These are phyloP conservation scores for Gallinago undulata DNA, from an alignment of 2,113 vertebrate genomes.

Conservation along the genomic window DNA sequence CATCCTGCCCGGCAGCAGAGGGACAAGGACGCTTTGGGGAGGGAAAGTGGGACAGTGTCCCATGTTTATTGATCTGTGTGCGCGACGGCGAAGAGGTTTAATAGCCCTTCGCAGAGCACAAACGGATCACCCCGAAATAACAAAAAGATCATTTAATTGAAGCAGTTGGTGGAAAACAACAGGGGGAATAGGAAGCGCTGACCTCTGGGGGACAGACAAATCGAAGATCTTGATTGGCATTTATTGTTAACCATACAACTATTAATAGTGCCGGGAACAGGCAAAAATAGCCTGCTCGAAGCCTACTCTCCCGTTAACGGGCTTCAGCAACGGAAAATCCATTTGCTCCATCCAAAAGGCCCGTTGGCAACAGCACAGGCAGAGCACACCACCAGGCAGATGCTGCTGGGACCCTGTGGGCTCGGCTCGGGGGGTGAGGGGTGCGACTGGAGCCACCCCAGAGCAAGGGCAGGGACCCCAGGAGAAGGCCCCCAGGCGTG, in stretches of 20 bases:
- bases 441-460: background rate
- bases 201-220: slow-evolving; percentile 39
- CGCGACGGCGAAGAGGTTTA: background rate
- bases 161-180: background rate
- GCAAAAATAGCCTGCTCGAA: slow-evolving; percentile 53
- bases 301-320: background rate
- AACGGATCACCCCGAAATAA: background rate
- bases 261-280: slow-evolving; percentile 34
- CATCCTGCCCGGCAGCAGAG: background rate
- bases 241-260: background rate
- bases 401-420: background rate
- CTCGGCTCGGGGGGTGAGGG: background rate
- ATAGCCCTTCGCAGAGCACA: background rate
- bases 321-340: background rate
- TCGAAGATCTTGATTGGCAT: background rate
- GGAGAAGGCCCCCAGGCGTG: background rate
- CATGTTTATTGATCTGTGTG: background rate
- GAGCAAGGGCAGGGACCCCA: background rate
- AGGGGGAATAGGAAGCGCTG: background rate
- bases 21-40: background rate
- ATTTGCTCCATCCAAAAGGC: background rate
- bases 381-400: background rate
- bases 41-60: background rate
- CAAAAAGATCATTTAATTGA: slow-evolving; percentile 21
- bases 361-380: background rate